These are phyloP conservation scores for Oceanodroma leucorhoa DNA, from an alignment of 2,797 vertebrate genomes.

Conservation along the genomic window DNA sequence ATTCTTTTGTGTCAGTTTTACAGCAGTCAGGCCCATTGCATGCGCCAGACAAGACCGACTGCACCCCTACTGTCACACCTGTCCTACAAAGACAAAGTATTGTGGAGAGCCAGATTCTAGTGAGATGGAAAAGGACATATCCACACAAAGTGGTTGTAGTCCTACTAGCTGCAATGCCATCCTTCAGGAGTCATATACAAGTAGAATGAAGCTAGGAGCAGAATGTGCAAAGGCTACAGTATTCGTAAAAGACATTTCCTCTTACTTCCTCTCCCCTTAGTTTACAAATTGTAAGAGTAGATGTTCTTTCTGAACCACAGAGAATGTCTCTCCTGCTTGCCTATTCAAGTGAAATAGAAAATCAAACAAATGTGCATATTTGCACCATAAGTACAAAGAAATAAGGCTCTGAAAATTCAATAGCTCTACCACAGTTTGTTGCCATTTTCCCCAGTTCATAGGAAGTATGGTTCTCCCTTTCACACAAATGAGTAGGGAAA, in stretches of 20 bases:
- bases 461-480: background rate
- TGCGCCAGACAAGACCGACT: background rate
- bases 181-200: background rate
- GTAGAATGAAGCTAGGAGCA: background rate
- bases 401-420: background rate
- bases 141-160: background rate
- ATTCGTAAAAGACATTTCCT: background rate
- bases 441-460: background rate
- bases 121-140: background rate
- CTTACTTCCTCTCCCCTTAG: background rate
- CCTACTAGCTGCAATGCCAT: background rate
- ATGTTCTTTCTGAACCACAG: background rate
- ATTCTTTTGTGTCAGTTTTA: background rate
- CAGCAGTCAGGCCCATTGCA: background rate
- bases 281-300: background rate
- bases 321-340: background rate
- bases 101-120: background rate
- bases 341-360: background rate
- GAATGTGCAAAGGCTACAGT: background rate
- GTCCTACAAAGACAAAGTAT: background rate
- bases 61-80: background rate
- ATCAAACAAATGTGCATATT: background rate
- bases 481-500: background rate
- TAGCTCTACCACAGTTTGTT: background rate
- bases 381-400: background rate